Percentiles rank a stretch among this genome's conserved stretches.
Evolutionary conservation across 2,888 invertebrate genomes (phyloP).

Genomic region (Dione juno): DNA sequence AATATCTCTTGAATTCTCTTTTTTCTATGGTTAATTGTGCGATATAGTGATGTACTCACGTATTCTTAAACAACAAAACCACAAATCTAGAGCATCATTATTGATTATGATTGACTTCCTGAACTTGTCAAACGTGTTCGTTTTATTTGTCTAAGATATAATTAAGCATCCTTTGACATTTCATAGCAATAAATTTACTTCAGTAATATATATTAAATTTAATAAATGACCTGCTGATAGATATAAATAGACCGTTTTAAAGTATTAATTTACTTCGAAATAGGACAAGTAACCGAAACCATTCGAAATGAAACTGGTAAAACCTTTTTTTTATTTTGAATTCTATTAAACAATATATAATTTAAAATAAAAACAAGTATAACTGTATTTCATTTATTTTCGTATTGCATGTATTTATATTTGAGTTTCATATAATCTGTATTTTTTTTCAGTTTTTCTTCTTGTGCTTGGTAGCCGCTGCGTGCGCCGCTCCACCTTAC

Average conservation of each 20-base stretch:
- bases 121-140: constrained; percentile 11
- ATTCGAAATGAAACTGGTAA: constrained; percentile 37
- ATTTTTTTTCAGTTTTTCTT: constrained; percentile 55
- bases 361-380: not conserved
- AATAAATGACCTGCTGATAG: constrained; percentile 29
- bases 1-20: no score
- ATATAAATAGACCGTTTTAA: constrained; percentile 36
- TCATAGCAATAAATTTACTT: constrained; percentile 15
- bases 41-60: not conserved
- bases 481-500: constrained; percentile 52
- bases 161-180: constrained; percentile 32
- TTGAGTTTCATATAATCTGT: not conserved
- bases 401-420: no score
- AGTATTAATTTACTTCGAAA: constrained; percentile 24
- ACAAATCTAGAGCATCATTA: not conserved
- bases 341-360: not conserved
- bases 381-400: no score
- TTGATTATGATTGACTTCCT: not conserved
- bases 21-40: not conserved
- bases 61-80: not conserved
- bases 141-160: constrained; percentile 10
- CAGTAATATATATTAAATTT: not conserved
- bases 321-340: constrained; percentile 2
- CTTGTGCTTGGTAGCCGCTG: constrained; percentile 56
- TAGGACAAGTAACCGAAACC: constrained; percentile 12